Base-by-base conservation (phyloP, 2,888 invertebrate species). In the Lymantria dispar region DNA sequence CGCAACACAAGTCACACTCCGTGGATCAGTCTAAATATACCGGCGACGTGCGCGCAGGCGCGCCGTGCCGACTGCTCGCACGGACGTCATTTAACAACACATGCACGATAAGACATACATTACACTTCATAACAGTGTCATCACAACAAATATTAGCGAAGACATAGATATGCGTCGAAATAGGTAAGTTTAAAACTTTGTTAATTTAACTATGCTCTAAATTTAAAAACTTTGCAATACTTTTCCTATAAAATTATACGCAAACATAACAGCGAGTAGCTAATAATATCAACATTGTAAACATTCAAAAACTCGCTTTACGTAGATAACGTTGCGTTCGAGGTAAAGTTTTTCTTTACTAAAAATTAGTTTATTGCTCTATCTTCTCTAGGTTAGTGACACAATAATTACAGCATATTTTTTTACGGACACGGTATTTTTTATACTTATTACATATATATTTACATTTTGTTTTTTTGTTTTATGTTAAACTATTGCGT, bases 21-120 rank as follows among this genome's bases (percentile, higher is more conserved):
- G 76, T 73, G 78, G 76, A 79, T 82, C 88, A 87, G 85, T 90
- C 90, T 89, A 90, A 88, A 87, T 88, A 86, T 87, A 90, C 82
- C 82, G 83, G 58, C 55, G 69, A 80, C 78, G 79, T 74, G 64
- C 73, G 86, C 86, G 88, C 83, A 79, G 78, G 78, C 84, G 85
- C 87, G 82, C 70, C 62, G 76, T 71, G 76, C 77, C 71, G 73
- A 72, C 68, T 70, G 71, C 73, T 66, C 74, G 63, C 69, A 71
- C 74, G 69, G 78, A 76, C 76, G 76, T 76, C 71, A 83, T 82
- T 83, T 81, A 86, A 83, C 76, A 75, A 77, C 68, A 72, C 68
- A 72, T 74, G 62, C 74, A 74, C 80, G 87, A 89, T 89, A 89
- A 90, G 84, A 86, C 83, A 87, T 71, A 79, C 14, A 52, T 74